Conservation (phyloP, 1,140 invertebrate genomes). For the Drosophila arizonae region DNA sequence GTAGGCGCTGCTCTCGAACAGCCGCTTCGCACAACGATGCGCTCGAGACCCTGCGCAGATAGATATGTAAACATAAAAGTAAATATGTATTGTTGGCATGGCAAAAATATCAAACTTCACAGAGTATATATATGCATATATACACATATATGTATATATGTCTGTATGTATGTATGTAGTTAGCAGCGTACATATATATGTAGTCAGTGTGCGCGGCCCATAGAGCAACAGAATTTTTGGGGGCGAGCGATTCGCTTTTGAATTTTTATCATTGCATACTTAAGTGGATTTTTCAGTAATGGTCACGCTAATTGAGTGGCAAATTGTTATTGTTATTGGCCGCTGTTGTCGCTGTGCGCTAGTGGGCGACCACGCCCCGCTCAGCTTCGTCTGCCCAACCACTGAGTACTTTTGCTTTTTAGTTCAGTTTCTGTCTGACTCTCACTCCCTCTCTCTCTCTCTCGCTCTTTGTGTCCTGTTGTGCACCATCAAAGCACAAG, state of each 20-base stretch:
- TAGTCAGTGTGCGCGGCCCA: constrained; percentile 1
- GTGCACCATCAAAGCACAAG: constrained; percentile 61
- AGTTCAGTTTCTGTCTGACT: constrained; percentile 10
- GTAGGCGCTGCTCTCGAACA: constrained; percentile 45
- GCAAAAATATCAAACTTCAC: background rate
- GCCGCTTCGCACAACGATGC: constrained; percentile 86
- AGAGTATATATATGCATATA: background rate
- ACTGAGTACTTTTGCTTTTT: constrained; percentile 17
- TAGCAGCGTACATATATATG: constrained; percentile 2
- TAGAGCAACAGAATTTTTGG: constrained; percentile 51
- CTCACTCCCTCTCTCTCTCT: background rate
- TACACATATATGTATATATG: background rate
- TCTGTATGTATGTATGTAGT: background rate
- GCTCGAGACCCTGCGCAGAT: constrained; percentile 87
- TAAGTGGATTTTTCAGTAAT: constrained; percentile 80
- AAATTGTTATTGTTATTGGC: constrained; percentile 80
- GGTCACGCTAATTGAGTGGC: constrained; percentile 78
- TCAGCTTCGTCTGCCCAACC: background rate
- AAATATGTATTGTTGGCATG: constrained; percentile 17
- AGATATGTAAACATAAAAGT: constrained; percentile 46
- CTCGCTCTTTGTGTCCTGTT: background rate
- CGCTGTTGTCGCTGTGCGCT: constrained; percentile 62
- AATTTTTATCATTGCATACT: constrained; percentile 81
- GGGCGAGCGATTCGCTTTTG: constrained; percentile 66
- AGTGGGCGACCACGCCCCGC: constrained; percentile 42